Evolutionary conservation across 1,140 invertebrate species (phyloP), one percentile per base, ranked within the genome.

Genomic region (Prorops nasuta): DNA sequence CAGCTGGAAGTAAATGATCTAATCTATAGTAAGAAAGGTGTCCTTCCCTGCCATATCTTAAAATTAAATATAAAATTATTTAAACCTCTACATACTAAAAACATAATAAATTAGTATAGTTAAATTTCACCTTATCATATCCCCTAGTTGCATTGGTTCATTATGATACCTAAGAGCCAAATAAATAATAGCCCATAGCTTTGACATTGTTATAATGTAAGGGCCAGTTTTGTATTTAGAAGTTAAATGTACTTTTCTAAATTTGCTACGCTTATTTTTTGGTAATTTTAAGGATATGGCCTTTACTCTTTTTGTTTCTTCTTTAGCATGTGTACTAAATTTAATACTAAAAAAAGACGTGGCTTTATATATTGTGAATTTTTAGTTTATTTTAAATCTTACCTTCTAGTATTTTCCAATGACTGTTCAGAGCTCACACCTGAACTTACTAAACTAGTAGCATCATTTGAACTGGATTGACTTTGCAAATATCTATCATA

Each of bases 91-190:
- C n/a, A n/a, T n/a, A n/a, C n/a, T n/a, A n/a, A n/a, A n/a, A n/a
- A 15, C 8, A 32, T 49, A 16, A 49, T 1, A 34, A 16, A 14
- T 22, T 19, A 22, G 14, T 24, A 18, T 18, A 28, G 24, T 28
- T 4, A 6, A 10, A 2, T 20, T 42, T 20, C 60, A 81, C 53
- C 84, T 75, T 21, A 86, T 28, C 41, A 86, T 62, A 65, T 86
- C 85, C 15, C 73, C 67, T 3, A 86, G 52, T 44, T 84, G 81
- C 12, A 85, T 80, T 20, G 79, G 67, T 21, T 82, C 76, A 50
- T 79, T 70, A 18, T 78, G 67, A 36, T 84, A 77, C 42, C 82
- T 75, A 9, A 86, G 58, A 14, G 78, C 83, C 37, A 86, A 64
- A 59, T 80, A 80, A 21, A 78, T 36, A 55, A 81, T 76, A n/a